These are phyloP conservation scores for Lepus townsendii DNA, from an alignment of 2,797 vertebrate genomes.

Conservation along the genomic window DNA sequence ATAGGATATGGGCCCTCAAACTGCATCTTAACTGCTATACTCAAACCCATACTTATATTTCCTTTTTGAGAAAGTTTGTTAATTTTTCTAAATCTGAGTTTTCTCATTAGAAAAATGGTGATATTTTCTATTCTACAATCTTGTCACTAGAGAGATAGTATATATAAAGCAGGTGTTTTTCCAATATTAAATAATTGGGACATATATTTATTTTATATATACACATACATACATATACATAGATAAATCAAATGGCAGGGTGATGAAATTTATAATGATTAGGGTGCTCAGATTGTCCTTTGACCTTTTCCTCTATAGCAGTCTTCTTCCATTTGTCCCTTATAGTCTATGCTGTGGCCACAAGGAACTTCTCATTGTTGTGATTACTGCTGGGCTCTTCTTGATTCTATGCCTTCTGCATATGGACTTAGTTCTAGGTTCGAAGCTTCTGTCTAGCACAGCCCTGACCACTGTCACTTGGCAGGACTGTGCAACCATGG, in stretches of 20 bases:
- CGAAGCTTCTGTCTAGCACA: no score
- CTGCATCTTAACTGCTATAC: no score
- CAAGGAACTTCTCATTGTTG: not conserved
- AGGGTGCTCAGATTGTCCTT: not conserved
- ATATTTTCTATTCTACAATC: not conserved
- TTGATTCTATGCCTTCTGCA: not conserved
- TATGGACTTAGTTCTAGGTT: no score
- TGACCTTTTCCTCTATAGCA: not conserved
- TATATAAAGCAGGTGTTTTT: not conserved
- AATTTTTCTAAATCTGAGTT: not conserved
- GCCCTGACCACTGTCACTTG: not conserved
- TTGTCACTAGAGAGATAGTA: not conserved
- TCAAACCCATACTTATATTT: no score
- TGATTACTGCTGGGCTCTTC: not conserved
- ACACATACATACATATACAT: not conserved
- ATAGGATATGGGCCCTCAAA: no score
- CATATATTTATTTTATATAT: not conserved
- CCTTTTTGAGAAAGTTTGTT: not conserved
- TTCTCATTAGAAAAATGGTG: constrained; percentile 10
- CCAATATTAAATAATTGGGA: no score
- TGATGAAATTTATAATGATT: not conserved
- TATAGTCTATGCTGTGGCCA: not conserved
- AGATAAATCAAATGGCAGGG: not conserved
- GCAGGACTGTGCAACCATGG: not conserved
- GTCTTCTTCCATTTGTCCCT: not conserved